Evolutionary conservation across 2,888 invertebrate genomes (phyloP).

Genomic region (Sarcophaga rosellei): DNA sequence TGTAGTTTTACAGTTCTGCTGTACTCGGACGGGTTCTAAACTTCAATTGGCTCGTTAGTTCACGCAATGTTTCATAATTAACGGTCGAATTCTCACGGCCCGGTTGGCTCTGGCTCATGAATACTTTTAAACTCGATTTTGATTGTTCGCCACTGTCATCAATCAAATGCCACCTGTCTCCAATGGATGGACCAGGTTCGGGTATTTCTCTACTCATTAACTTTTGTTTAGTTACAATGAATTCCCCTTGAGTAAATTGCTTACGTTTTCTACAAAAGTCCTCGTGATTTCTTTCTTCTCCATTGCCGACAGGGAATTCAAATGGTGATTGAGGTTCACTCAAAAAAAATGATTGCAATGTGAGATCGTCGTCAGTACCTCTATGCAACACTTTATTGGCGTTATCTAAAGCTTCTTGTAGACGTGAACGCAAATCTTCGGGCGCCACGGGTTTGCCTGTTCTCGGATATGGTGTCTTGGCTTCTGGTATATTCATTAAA

Average conservation of each 20-base stretch:
- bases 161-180: slow-evolving; percentile 23
- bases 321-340: slow-evolving; percentile 27
- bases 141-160: neutral
- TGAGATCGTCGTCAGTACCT: neutral
- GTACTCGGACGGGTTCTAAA: too few species aligned
- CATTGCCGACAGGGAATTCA: neutral
- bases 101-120: neutral
- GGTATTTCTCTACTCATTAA: slow-evolving; percentile 36
- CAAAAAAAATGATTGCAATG: slow-evolving; percentile 28
- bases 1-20: too few species aligned
- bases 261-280: slow-evolving; percentile 55
- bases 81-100: neutral
- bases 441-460: slow-evolving; percentile 53
- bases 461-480: slow-evolving; percentile 70
- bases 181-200: slow-evolving; percentile 49
- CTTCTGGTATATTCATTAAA: slow-evolving; percentile 57
- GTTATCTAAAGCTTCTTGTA: slow-evolving; percentile 27
- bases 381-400: neutral
- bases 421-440: slow-evolving; percentile 33
- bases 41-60: slow-evolving; percentile 6
- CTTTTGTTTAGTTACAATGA: slow-evolving; percentile 51
- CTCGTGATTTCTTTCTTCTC: slow-evolving; percentile 33
- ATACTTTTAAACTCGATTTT: neutral
- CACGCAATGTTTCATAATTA: slow-evolving; percentile 39
- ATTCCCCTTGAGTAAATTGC: slow-evolving; percentile 54